phyloP scores from a whole-genome alignment of 2,113 vertebrate genomes.

The Butorides virescens region DNA sequence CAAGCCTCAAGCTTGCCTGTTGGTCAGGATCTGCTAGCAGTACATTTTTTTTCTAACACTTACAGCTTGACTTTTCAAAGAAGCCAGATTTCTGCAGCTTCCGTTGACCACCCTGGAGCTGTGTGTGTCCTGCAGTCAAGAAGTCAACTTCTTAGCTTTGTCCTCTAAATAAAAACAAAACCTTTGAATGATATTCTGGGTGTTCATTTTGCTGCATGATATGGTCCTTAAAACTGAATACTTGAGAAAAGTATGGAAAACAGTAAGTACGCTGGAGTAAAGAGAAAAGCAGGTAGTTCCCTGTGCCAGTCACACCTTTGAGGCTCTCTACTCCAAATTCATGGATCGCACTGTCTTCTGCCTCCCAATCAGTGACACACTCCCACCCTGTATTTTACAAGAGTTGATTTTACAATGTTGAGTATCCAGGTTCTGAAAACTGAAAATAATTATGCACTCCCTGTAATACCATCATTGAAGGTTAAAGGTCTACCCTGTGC shows the following conservation, averaged over 20 bases:
- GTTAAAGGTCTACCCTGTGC: background rate
- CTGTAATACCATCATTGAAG: background rate
- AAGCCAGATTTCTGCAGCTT: background rate
- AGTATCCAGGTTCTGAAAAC: background rate
- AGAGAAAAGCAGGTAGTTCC: background rate
- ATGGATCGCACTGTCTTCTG: background rate
- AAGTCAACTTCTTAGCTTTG: conserved; percentile 26
- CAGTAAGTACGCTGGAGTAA: background rate
- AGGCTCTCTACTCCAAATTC: background rate
- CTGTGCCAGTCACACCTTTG: background rate
- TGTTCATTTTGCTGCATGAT: background rate
- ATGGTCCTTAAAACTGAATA: background rate
- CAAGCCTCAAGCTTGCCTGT: background rate
- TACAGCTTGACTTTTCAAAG: background rate
- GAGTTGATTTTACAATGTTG: background rate
- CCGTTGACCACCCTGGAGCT: background rate
- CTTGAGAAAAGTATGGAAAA: background rate
- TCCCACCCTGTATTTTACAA: background rate
- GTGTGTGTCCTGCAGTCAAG: background rate
- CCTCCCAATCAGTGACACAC: background rate
- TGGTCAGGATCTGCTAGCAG: background rate
- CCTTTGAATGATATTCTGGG: background rate
- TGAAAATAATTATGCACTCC: background rate
- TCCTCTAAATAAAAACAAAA: background rate
- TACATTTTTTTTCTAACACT: background rate